Evolutionary conservation across 53 echinoderm and acorn worm genomes (phyloP).

Genomic region (Glandiceps talaboti): DNA sequence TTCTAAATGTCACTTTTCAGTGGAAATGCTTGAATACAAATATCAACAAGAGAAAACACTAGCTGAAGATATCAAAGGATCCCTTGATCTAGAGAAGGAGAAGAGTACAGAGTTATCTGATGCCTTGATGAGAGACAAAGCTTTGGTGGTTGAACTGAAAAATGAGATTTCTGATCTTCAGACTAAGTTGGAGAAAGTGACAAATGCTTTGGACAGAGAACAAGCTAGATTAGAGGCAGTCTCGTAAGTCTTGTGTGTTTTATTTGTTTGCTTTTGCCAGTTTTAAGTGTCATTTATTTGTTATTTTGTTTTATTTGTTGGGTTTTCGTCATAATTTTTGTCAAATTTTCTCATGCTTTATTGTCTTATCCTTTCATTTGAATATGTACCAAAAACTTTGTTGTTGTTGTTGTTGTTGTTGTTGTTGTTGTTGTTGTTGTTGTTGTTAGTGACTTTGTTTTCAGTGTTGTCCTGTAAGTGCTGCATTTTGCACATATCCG

Average conservation of each 20-base stretch:
- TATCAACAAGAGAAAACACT: constrained; percentile 67
- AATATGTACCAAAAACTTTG: too few species aligned
- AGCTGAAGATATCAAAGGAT: constrained; percentile 80
- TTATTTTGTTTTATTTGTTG: not conserved
- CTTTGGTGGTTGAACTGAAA: constrained; percentile 40
- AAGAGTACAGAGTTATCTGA: constrained; percentile 58
- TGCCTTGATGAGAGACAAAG: constrained; percentile 43
- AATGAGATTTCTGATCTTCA: constrained; percentile 71
- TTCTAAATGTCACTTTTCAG: constrained; percentile 34
- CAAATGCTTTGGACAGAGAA: constrained; percentile 35
- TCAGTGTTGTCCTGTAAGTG: too few species aligned
- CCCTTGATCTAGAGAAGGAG: constrained; percentile 67
- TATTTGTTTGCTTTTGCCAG: not conserved
- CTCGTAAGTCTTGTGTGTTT: constrained; percentile 49
- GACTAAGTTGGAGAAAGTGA: constrained; percentile 48
- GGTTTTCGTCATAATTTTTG: not conserved
- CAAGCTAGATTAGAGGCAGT: constrained; percentile 65
- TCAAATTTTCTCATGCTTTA: not conserved
- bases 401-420: too few species aligned
- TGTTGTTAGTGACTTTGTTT: too few species aligned
- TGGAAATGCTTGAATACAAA: constrained; percentile 94
- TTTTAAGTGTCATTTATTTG: not conserved
- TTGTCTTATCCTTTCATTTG: too few species aligned
- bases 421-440: too few species aligned
- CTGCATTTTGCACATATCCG: too few species aligned